Evolutionary conservation across 2,113 vertebrate species (phyloP).

Genomic region (Turnix velox): DNA sequence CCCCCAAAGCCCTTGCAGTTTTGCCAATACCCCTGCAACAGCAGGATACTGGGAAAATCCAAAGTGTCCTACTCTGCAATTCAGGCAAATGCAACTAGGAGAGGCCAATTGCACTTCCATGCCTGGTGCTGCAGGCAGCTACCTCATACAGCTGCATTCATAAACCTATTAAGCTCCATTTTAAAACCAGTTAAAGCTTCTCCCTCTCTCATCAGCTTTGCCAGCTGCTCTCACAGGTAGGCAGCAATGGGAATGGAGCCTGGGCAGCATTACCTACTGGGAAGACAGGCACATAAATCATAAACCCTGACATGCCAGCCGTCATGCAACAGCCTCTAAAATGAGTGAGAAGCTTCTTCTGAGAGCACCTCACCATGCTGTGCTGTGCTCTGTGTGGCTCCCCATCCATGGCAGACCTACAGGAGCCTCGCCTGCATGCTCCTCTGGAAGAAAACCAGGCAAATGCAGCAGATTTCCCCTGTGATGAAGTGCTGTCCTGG

Average conservation of each 20-base stretch:
- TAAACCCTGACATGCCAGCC: too few relatives aligned
- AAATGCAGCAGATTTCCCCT: neutral
- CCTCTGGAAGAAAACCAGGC: neutral
- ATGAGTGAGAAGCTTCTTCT: neutral
- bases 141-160: accelerated
- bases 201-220: neutral
- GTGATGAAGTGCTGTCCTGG: neutral
- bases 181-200: neutral
- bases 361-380: accelerated
- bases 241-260: neutral
- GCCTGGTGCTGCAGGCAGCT: neutral
- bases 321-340: neutral
- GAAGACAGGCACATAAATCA: neutral
- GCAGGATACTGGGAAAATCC: neutral
- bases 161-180: neutral
- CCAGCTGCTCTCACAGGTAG: neutral
- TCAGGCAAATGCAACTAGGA: neutral
- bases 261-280: accelerated
- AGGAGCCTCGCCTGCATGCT: neutral
- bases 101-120: neutral
- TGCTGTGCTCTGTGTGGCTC: accelerated
- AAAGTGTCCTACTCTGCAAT: accelerated
- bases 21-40: accelerated
- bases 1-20: neutral
- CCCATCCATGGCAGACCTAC: neutral